A percentile compares a stretch with the other conserved stretches of the same genome.
Conservation (phyloP, 1,140 invertebrate species). For the Melipona quadrifasciata region DNA sequence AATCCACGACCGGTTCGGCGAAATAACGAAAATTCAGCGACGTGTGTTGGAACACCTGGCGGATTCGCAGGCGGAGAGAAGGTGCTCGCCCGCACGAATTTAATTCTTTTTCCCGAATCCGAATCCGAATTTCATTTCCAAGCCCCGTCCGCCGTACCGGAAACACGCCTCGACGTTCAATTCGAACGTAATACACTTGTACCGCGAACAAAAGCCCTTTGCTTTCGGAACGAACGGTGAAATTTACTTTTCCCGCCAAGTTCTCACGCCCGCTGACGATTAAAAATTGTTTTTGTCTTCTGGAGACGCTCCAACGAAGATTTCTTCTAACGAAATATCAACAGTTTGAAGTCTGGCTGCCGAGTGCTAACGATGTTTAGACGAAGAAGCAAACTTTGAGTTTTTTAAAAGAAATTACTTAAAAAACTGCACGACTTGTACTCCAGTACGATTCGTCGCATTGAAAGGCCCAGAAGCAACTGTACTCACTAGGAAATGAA, state of each 20-base stretch:
- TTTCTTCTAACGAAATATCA: too few species aligned
- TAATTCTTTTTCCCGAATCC: conserved; percentile 10
- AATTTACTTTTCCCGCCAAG: not conserved
- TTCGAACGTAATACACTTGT: not conserved
- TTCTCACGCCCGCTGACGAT: not conserved
- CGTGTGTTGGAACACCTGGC: conserved; percentile 48
- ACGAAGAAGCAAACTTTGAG: too few species aligned
- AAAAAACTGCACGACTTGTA: too few species aligned
- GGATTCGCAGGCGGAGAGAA: conserved; percentile 34
- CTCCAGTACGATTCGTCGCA: too few species aligned
- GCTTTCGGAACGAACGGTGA: not conserved
- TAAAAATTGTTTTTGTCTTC: not conserved
- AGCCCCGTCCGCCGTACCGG: not conserved
- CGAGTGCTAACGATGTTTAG: too few species aligned
- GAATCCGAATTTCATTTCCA: conserved; percentile 22
- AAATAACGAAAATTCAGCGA: conserved; percentile 31
- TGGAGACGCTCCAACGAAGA: too few species aligned
- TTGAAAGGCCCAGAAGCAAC: too few species aligned
- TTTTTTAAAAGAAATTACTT: too few species aligned
- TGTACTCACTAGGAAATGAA: too few species aligned
- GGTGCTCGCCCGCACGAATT: not conserved
- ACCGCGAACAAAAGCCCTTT: not conserved
- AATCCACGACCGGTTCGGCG: not conserved
- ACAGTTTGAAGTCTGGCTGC: too few species aligned
- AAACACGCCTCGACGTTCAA: not conserved